phyloP scores from a whole-genome alignment of 2,113 vertebrate species.

The Microcebus murinus region DNA sequence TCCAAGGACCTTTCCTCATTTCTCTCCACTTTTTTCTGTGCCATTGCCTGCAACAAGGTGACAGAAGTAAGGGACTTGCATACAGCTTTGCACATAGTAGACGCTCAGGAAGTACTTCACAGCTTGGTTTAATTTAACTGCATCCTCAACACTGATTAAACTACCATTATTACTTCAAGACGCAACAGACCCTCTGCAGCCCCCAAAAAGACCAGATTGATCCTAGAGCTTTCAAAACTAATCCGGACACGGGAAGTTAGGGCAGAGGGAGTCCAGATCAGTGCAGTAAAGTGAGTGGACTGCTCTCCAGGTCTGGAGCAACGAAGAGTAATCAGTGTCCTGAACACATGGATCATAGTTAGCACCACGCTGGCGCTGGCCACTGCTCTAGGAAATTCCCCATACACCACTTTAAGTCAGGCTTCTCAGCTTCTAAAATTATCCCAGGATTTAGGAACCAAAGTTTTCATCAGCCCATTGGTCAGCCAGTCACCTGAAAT shows the following conservation, averaged over 20 bases:
- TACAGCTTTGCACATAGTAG: neutral
- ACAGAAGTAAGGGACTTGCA: neutral
- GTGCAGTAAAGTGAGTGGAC: neutral
- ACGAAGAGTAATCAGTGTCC: neutral
- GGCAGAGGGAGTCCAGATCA: neutral
- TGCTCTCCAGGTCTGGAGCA: neutral
- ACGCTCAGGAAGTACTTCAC: neutral
- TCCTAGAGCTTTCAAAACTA: neutral
- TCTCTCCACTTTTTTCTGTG: neutral
- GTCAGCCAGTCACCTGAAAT: neutral
- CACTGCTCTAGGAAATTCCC: neutral
- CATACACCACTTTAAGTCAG: neutral
- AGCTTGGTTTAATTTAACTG: neutral
- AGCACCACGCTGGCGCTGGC: neutral
- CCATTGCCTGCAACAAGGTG: neutral
- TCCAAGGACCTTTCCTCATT: neutral
- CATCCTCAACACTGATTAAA: neutral
- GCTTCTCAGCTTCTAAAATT: slow-evolving; percentile 25
- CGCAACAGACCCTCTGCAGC: neutral
- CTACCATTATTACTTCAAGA: neutral
- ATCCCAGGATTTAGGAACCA: neutral
- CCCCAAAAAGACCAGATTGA: neutral
- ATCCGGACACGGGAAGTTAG: neutral
- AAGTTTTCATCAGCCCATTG: neutral
- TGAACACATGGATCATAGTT: neutral